Conservation (phyloP, 2,888 invertebrate genomes). For the Dorcus parallelipipedus region DNA sequence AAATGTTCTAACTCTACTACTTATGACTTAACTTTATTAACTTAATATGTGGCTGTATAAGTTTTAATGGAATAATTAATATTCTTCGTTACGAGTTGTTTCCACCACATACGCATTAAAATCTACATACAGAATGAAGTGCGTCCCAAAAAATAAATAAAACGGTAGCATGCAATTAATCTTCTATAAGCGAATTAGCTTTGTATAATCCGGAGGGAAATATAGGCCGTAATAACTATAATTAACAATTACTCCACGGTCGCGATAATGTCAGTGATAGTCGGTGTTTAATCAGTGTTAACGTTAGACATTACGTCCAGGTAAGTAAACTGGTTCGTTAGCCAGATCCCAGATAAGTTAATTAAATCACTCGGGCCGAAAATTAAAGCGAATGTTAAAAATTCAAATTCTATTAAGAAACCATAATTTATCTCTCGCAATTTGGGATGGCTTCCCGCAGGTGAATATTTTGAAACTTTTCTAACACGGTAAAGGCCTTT, state of each 20-base stretch:
- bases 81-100: no score
- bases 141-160: no score
- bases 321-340: slow-evolving; percentile 21
- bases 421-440: no score
- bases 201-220: not conserved
- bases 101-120: no score
- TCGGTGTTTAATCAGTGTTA: slow-evolving; percentile 12
- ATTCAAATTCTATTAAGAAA: no score
- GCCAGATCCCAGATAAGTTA: slow-evolving; percentile 19
- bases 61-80: no score
- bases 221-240: slow-evolving; percentile 5
- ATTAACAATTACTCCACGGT: slow-evolving; percentile 4
- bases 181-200: no score
- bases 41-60: no score
- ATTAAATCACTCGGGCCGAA: slow-evolving; percentile 1
- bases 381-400: not conserved
- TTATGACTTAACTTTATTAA: no score
- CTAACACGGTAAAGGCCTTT: slow-evolving; percentile 15
- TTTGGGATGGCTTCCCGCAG: slow-evolving; percentile 13
- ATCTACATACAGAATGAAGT: no score
- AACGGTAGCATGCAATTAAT: no score
- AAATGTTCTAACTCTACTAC: no score
- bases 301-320: slow-evolving; percentile 18
- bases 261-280: slow-evolving; percentile 6
- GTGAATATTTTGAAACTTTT: slow-evolving; percentile 25